Conservation (phyloP, 1,140 invertebrate genomes). For the Drosophila navojoa region DNA sequence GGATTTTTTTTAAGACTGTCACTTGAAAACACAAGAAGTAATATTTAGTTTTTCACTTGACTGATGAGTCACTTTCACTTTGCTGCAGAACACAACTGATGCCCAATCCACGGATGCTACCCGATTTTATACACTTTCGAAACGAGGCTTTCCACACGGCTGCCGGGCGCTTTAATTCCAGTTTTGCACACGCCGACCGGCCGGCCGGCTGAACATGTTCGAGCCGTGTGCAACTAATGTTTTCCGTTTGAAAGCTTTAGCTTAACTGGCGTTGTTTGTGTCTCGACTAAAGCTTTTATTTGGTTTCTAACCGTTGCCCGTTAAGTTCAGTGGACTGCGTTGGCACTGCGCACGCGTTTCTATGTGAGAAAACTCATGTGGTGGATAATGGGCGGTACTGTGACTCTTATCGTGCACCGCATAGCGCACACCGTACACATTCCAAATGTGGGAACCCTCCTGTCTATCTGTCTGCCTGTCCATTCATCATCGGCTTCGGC, state of each 20-base stretch:
- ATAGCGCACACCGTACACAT: slow-evolving; percentile 23
- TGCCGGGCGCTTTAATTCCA: slow-evolving; percentile 46
- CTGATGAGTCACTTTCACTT: slow-evolving; percentile 57
- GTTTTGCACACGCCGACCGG: slow-evolving; percentile 73
- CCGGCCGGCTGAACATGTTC: slow-evolving; percentile 32
- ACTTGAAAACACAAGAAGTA: slow-evolving; percentile 37
- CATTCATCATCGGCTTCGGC: slow-evolving; percentile 52
- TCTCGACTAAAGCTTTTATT: slow-evolving; percentile 29
- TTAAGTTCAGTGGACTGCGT: background rate
- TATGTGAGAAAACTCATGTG: slow-evolving; percentile 15
- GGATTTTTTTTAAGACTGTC: slow-evolving; percentile 18
- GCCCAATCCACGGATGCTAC: slow-evolving; percentile 49
- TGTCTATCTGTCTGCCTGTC: slow-evolving; percentile 37
- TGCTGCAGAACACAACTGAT: slow-evolving; percentile 71
- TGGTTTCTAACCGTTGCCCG: background rate
- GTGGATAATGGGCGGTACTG: slow-evolving; percentile 38
- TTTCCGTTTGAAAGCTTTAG: slow-evolving; percentile 18
- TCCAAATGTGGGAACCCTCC: slow-evolving; percentile 27
- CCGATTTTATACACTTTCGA: slow-evolving; percentile 71
- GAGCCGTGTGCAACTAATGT: slow-evolving; percentile 61
- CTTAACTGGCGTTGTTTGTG: background rate
- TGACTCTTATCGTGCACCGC: slow-evolving; percentile 44
- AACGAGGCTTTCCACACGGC: slow-evolving; percentile 76
- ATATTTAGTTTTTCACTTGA: slow-evolving; percentile 33
- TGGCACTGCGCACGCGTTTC: slow-evolving; percentile 32